These are phyloP conservation scores for Stigmatopora nigra DNA, from an alignment of 2,113 vertebrate genomes.

Conservation along the genomic window DNA sequence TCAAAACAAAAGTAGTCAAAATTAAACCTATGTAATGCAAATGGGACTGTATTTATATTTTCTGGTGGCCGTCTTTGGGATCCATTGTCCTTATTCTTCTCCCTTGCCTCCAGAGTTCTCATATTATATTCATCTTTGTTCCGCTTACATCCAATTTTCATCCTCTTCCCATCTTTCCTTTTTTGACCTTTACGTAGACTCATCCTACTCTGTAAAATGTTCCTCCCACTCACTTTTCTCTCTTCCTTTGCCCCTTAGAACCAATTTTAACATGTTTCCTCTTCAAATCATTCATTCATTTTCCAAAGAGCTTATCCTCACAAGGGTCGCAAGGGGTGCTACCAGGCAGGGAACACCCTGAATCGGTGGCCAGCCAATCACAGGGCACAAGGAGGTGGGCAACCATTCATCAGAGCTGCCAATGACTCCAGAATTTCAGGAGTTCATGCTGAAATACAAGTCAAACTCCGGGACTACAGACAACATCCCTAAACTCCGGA, in stretches of 20 bases:
- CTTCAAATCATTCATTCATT: not conserved
- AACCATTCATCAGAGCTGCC: no score
- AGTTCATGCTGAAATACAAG: no score
- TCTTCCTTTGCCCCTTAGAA: not conserved
- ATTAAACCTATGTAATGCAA: not conserved
- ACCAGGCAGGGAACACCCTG: no score
- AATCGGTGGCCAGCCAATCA: no score
- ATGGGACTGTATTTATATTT: not conserved
- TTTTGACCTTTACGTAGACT: constrained; percentile 9
- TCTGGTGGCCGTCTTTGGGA: not conserved
- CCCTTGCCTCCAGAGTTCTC: constrained; percentile 10
- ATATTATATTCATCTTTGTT: constrained; percentile 16
- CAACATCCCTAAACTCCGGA: no score
- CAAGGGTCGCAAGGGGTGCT: no score
- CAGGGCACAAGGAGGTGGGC: no score
- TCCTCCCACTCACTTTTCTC: not conserved
- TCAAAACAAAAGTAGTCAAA: not conserved
- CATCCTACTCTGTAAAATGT: constrained; percentile 3
- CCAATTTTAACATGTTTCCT: not conserved
- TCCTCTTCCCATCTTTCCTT: not conserved
- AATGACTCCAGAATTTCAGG: no score
- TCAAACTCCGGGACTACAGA: no score
- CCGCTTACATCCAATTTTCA: constrained; percentile 1
- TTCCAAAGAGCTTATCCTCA: no score
- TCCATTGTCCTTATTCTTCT: not conserved